Percentiles rank a stretch among this genome's conserved stretches.
phyloP scores from a whole-genome alignment of 2,113 vertebrate species.

The Melanocharis versteri region DNA sequence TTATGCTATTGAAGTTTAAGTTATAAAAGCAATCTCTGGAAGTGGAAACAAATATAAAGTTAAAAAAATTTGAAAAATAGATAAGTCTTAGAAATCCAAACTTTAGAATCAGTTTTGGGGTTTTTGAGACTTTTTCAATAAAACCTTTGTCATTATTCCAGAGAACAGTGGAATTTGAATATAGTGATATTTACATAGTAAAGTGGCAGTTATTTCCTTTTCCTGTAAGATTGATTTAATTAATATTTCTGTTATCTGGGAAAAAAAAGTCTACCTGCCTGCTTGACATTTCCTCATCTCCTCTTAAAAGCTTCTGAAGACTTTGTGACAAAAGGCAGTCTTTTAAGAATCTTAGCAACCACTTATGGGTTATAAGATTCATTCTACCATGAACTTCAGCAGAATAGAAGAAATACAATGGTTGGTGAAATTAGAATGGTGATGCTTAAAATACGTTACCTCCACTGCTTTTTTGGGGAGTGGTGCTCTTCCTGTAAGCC shows the following conservation, averaged over 20 bases:
- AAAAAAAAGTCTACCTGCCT: neutral
- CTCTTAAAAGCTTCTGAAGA: neutral
- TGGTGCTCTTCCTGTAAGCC: neutral
- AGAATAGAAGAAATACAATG: neutral
- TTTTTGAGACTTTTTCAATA: neutral
- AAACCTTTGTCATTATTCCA: neutral
- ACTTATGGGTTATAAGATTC: neutral
- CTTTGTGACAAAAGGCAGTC: neutral
- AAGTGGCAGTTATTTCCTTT: neutral
- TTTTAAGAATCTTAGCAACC: neutral
- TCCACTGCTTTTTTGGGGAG: neutral
- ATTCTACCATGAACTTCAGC: neutral
- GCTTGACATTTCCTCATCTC: slow-evolving; percentile 2
- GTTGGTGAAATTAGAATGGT: neutral
- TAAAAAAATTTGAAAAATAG: neutral
- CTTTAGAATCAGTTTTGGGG: neutral
- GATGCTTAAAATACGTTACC: neutral
- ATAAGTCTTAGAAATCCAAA: neutral
- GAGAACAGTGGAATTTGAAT: neutral
- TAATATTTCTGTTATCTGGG: neutral
- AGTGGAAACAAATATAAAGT: neutral
- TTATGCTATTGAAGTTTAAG: neutral
- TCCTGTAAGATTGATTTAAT: neutral
- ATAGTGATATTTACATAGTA: neutral
- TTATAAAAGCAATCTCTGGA: neutral